Conservation (phyloP, 2,113 vertebrate species). For the Solea solea region DNA sequence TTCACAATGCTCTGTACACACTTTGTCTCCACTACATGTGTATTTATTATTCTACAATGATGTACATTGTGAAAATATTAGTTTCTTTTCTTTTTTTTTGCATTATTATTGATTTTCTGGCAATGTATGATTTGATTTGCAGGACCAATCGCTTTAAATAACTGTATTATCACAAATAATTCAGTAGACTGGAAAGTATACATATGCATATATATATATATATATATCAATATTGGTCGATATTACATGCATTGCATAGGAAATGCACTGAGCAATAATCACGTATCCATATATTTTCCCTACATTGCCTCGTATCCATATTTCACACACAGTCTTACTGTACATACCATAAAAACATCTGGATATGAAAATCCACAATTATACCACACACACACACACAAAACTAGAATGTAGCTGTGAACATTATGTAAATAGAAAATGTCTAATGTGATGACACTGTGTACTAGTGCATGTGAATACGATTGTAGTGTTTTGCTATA, state of each 20-base stretch:
- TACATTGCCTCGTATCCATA: conserved; percentile 19
- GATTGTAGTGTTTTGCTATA: conserved; percentile 84
- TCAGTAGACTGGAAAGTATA: conserved; percentile 25
- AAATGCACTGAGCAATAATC: conserved; percentile 53
- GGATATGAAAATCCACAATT: conserved; percentile 12
- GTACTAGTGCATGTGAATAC: conserved; percentile 88
- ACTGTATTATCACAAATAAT: conserved; percentile 42
- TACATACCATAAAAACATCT: conserved; percentile 25
- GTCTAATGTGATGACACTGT: conserved; percentile 70
- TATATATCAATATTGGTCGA: conserved; percentile 6
- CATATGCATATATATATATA: conserved; percentile 5
- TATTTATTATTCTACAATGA: conserved; percentile 74
- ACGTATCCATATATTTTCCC: no score
- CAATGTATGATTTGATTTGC: conserved; percentile 26
- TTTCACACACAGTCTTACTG: conserved; percentile 53
- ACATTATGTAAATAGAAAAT: conserved; percentile 76
- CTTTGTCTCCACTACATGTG: conserved; percentile 49
- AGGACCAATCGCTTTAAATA: conserved; percentile 51
- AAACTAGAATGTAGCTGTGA: conserved; percentile 81
- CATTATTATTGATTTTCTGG: neutral
- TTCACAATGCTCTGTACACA: conserved; percentile 54
- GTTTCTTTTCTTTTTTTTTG: neutral
- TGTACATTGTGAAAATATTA: conserved; percentile 62
- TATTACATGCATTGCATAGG: conserved; percentile 44
- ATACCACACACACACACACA: conserved; percentile 39